Evolutionary conservation across 2,888 invertebrate species (phyloP), one percentile per base, ranked within the genome.

Genomic region (Hipparchia semele): DNA sequence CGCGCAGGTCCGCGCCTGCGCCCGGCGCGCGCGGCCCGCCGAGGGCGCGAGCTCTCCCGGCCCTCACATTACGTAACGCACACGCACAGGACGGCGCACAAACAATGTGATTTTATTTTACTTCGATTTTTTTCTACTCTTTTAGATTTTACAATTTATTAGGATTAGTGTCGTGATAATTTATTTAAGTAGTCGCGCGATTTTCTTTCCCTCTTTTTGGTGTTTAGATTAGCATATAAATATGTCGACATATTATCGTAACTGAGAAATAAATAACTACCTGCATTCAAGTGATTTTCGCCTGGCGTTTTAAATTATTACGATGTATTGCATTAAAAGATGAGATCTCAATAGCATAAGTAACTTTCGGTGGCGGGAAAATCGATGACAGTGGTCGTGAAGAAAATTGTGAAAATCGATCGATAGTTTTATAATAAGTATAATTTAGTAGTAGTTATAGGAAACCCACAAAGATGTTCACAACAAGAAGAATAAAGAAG

Each of bases 51-150:
- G 84, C 87, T 83, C 80, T 77, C 77, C 86, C 84, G 89, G 86
- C 90, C 90, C 91, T 89, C 88, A 83, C 91, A 92, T 94, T 94
- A 94, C 90, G 88, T 93, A 94, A 94, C 93, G 80, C 86, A 89
- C 89, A 94, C 94, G 94, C 94, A 94, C 94, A 94, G 91, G 86
- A 92, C 89, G 87, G 94, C 94, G 94, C 94, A 94, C 94, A 94
- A 94, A 92, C 88, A 90, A 94, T 93, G 94, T 94, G 92, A 94
- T 93, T 91, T 91, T 90, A 91, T 90, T 92, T 91, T 88, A 87
- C 85, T 86, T 85, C 77, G 83, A 84, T 86, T 91, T 85, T 91
- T 86, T 92, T 92, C 88, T 91, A 92, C 88, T 84, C 83, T 91
- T 91, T 93, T 91, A 89, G 83, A 90, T 87, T 93, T 90, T 93